A percentile compares a stretch with the other conserved stretches of the same genome.
Evolutionary conservation across 2,888 invertebrate species (phyloP).

Genomic region (Synergus japonicus): DNA sequence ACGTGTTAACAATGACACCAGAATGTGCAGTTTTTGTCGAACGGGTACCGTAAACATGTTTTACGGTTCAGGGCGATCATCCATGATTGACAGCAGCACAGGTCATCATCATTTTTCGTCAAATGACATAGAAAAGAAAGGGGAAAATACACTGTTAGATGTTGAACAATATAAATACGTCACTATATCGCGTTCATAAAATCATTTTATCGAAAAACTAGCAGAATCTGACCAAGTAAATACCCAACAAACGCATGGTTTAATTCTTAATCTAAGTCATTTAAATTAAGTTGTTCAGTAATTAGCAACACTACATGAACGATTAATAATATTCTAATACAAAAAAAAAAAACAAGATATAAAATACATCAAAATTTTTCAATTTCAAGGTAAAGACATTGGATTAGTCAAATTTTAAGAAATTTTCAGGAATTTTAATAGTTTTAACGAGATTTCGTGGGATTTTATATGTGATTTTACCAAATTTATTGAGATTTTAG

Average conservation of each 20-base stretch:
- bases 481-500: too few relatives aligned
- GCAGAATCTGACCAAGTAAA: conserved; percentile 70
- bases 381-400: too few relatives aligned
- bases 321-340: too few relatives aligned
- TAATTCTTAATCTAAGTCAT: background rate
- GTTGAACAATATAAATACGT: conserved; percentile 12
- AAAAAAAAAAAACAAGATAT: too few relatives aligned
- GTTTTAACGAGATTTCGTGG: too few relatives aligned
- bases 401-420: too few relatives aligned
- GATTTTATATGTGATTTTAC: too few relatives aligned
- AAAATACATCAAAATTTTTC: too few relatives aligned
- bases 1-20: background rate
- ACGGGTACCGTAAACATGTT: conserved; percentile 42
- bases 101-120: conserved; percentile 78
- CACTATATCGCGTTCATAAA: conserved; percentile 41
- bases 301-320: too few relatives aligned
- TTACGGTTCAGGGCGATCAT: conserved; percentile 74
- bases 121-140: conserved; percentile 78
- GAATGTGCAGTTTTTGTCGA: conserved; percentile 19
- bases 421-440: too few relatives aligned
- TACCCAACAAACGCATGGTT: conserved; percentile 66
- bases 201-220: conserved; percentile 28
- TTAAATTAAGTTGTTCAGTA: background rate
- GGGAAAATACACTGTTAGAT: conserved; percentile 77
- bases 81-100: conserved; percentile 77